A percentile compares a stretch with the other conserved stretches of the same genome.
These are phyloP conservation scores for Cryptoblepharus egeriae DNA, from an alignment of 2,797 vertebrate species.

Conservation along the genomic window DNA sequence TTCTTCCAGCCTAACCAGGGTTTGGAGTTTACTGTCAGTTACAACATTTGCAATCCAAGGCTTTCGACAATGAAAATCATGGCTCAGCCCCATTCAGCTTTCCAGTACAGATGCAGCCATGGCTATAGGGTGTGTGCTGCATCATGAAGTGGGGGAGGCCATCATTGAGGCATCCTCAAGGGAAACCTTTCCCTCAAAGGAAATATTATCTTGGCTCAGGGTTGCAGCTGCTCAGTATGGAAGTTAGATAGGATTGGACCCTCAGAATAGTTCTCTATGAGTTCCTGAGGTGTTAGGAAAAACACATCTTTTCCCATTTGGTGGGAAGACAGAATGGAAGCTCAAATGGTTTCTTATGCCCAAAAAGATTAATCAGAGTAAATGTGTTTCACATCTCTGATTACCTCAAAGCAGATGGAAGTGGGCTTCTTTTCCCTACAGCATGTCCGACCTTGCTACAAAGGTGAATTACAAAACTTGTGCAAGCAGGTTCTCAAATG, in stretches of 20 bases:
- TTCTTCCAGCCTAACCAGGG: no score
- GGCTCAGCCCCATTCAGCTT: no score
- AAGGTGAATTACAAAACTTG: constrained; percentile 43
- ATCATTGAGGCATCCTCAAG: background rate
- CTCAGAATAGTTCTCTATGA: no score
- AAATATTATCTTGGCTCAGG: no score
- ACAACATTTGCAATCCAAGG: background rate
- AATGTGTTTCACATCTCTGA: constrained; percentile 59
- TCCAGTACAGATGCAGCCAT: no score
- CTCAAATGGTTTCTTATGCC: constrained; percentile 47
- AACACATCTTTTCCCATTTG: constrained; percentile 39
- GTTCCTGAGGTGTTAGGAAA: background rate
- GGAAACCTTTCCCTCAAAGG: no score
- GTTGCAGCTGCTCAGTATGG: no score
- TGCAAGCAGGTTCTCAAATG: constrained; percentile 28
- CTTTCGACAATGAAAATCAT: background rate
- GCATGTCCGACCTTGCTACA: constrained; percentile 56
- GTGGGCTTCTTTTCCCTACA: constrained; percentile 35
- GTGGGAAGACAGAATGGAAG: constrained; percentile 48
- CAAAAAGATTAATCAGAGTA: constrained; percentile 61
- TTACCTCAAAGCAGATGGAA: constrained; percentile 57
- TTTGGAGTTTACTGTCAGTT: no score
- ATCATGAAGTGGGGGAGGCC: no score
- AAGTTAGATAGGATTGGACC: no score
- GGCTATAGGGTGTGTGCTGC: no score